A percentile compares a stretch with the other conserved stretches of the same genome.
phyloP scores from a whole-genome alignment of 2,888 invertebrate genomes.

The Autographa pulchrina region DNA sequence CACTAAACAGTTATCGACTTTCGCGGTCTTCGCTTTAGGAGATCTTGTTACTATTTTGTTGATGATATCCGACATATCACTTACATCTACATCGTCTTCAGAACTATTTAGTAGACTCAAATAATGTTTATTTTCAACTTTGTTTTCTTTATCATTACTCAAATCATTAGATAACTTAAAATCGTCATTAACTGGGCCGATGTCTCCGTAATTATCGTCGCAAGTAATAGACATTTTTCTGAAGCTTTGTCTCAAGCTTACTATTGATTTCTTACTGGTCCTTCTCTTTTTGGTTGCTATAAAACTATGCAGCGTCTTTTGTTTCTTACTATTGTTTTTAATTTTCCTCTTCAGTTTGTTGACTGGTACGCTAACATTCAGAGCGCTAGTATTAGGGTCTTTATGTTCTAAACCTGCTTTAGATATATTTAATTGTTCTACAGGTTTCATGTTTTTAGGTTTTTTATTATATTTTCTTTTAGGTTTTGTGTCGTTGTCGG shows the following conservation, averaged over 20 bases:
- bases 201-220: constrained; percentile 37
- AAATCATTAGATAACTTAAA: constrained; percentile 27
- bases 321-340: constrained; percentile 71
- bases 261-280: constrained; percentile 63
- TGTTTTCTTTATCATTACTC: constrained; percentile 60
- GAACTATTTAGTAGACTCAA: constrained; percentile 72
- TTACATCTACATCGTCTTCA: constrained; percentile 66
- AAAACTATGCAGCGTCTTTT: constrained; percentile 82
- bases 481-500: constrained; percentile 69
- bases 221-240: constrained; percentile 66
- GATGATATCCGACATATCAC: constrained; percentile 79
- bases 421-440: constrained; percentile 69
- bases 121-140: constrained; percentile 41
- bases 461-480: constrained; percentile 82
- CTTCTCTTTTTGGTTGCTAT: constrained; percentile 75
- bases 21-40: constrained; percentile 71
- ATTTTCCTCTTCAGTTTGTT: constrained; percentile 82
- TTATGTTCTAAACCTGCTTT: constrained; percentile 69
- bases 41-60: constrained; percentile 78
- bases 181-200: constrained; percentile 20
- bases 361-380: constrained; percentile 78
- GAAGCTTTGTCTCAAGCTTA: constrained; percentile 69
- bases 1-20: constrained; percentile 77
- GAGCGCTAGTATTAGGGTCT: constrained; percentile 70
- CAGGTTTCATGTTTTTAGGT: constrained; percentile 62